A percentile compares a stretch with the other conserved stretches of the same genome.
These are phyloP conservation scores for Prochilodus magdalenae DNA, from an alignment of 2,113 vertebrate genomes.

Conservation along the genomic window DNA sequence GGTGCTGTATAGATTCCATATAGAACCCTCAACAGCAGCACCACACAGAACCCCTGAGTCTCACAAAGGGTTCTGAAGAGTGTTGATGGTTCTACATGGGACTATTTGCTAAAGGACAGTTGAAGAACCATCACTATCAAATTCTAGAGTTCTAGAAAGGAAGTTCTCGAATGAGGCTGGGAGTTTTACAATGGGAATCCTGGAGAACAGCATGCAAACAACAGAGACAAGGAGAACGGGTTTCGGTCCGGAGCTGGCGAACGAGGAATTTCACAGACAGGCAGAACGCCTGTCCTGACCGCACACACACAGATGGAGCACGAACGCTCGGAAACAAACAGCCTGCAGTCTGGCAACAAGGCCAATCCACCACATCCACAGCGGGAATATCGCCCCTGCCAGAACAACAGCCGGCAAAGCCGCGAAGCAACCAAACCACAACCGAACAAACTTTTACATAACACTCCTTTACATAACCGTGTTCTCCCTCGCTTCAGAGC, in stretches of 20 bases:
- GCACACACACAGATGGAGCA: no score
- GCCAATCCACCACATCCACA: background rate
- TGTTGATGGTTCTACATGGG: no score
- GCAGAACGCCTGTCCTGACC: no score
- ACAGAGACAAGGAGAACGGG: background rate
- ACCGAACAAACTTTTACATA: background rate
- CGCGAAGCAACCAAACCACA: slow-evolving; percentile 3
- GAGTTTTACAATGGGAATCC: background rate
- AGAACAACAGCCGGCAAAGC: background rate
- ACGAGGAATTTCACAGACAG: no score
- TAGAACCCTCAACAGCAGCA: no score
- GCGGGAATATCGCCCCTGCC: background rate
- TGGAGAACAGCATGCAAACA: background rate
- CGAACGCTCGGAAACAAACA: background rate
- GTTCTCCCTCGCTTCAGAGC: background rate
- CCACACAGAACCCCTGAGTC: no score
- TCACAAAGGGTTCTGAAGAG: no score
- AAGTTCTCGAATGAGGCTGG: background rate
- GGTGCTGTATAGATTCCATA: no score
- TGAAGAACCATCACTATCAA: no score
- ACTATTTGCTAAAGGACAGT: no score
- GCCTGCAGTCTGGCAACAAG: background rate
- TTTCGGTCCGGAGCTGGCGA: no score
- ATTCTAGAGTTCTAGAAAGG: no score
- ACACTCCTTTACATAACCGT: background rate